Conservation (phyloP, 2,113 vertebrate species). For the Sphaerodactylus townsendi region DNA sequence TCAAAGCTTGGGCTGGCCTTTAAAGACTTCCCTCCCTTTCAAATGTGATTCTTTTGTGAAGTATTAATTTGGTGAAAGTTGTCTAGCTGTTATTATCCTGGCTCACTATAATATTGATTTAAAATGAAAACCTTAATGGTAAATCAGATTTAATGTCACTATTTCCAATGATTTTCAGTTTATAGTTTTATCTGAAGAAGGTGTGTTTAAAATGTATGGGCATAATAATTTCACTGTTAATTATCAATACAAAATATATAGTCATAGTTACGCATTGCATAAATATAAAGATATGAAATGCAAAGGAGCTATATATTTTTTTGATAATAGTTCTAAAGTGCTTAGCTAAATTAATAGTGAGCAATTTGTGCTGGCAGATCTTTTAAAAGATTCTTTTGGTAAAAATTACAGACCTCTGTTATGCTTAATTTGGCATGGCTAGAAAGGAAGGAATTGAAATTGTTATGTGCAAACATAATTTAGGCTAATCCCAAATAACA, state of each 20-base stretch:
- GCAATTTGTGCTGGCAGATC: slow-evolving; percentile 42
- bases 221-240: slow-evolving; percentile 61
- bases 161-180: slow-evolving; percentile 42
- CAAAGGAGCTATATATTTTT: slow-evolving; percentile 41
- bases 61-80: slow-evolving; percentile 63
- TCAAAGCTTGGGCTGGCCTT: slow-evolving; percentile 46
- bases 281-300: slow-evolving; percentile 55
- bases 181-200: slow-evolving; percentile 58
- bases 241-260: slow-evolving; percentile 62
- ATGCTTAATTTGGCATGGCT: slow-evolving; percentile 16
- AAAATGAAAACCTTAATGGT: slow-evolving; percentile 68
- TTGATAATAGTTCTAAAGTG: slow-evolving; percentile 58
- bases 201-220: slow-evolving; percentile 63
- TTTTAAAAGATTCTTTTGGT: slow-evolving; percentile 55
- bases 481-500: not conserved
- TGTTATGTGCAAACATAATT: slow-evolving; percentile 6
- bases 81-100: slow-evolving; percentile 63
- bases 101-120: slow-evolving; percentile 67
- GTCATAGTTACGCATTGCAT: slow-evolving; percentile 39
- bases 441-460: slow-evolving; percentile 8
- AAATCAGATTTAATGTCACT: slow-evolving; percentile 63
- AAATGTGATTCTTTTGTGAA: slow-evolving; percentile 39
- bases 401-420: slow-evolving; percentile 58
- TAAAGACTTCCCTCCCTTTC: slow-evolving; percentile 18
- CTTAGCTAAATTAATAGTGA: slow-evolving; percentile 61